Evolutionary conservation across 2,797 vertebrate species (phyloP).

Genomic region (Pseudochromis fuscus): DNA sequence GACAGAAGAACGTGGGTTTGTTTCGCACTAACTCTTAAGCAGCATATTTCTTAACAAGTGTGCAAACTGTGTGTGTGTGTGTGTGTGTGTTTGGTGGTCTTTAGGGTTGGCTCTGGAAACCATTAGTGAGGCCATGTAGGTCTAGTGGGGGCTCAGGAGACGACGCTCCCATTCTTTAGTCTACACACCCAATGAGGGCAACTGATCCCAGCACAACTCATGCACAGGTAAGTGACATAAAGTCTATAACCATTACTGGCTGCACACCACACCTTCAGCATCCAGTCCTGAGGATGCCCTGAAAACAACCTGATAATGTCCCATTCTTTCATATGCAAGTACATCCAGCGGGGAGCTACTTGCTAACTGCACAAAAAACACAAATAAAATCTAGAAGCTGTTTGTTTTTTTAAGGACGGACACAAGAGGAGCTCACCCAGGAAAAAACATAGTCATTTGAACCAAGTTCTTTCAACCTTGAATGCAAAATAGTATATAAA

Average conservation of each 20-base stretch:
- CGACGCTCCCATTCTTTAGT: constrained; percentile 5
- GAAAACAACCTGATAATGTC: constrained; percentile 36
- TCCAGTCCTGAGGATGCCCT: neutral
- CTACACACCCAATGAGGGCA: constrained; percentile 7
- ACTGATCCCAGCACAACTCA: constrained; percentile 17
- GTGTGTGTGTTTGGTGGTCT: constrained; percentile 23
- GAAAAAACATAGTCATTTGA: constrained; percentile 17
- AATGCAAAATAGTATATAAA: constrained; percentile 45
- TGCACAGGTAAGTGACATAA: neutral
- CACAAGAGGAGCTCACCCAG: neutral
- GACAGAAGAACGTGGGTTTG: constrained; percentile 15
- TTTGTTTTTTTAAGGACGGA: neutral
- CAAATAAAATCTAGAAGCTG: constrained; percentile 15
- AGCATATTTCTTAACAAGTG: constrained; percentile 9
- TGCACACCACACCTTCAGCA: neutral
- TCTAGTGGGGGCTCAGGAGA: constrained; percentile 26
- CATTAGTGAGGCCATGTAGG: constrained; percentile 42
- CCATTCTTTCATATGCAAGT: constrained; percentile 31
- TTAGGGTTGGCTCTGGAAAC: constrained; percentile 48
- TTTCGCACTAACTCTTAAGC: constrained; percentile 16
- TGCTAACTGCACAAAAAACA: constrained; percentile 14
- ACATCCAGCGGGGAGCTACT: constrained; percentile 31
- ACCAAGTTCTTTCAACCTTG: constrained; percentile 24
- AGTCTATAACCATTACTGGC: neutral
- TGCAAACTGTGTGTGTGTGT: constrained; percentile 1